Evolutionary conservation across 2,888 invertebrate species (phyloP).

Genomic region (Reticulitermes lucifugus): DNA sequence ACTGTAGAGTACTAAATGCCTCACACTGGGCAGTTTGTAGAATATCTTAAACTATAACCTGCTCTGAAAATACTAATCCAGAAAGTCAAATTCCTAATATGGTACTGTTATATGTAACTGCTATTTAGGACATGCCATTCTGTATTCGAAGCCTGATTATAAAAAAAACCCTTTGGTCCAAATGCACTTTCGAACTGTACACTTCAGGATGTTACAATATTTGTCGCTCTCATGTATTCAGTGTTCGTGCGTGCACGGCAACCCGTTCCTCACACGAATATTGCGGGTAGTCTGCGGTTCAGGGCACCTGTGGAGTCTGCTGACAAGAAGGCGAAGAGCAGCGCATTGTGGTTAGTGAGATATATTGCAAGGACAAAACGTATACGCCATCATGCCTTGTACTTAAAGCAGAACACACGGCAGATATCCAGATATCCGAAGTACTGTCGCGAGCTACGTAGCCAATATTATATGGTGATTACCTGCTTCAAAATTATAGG

Average conservation of each 20-base stretch:
- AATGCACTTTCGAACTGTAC: neutral
- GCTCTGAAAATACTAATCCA: too few relatives aligned
- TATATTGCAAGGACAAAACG: neutral
- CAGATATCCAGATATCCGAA: neutral
- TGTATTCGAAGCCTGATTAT: neutral
- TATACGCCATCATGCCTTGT: neutral
- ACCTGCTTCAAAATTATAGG: neutral
- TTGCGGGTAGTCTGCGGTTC: neutral
- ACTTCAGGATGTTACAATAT: neutral
- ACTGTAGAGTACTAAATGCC: too few relatives aligned
- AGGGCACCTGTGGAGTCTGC: constrained; percentile 5
- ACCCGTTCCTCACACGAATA: constrained; percentile 7
- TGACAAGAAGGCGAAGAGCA: neutral
- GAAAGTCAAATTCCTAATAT: too few relatives aligned
- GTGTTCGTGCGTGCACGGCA: neutral
- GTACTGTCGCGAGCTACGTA: neutral
- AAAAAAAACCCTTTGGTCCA: neutral
- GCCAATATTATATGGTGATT: neutral
- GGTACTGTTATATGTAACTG: too few relatives aligned
- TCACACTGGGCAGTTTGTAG: too few relatives aligned
- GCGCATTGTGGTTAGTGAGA: neutral
- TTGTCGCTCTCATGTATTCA: neutral
- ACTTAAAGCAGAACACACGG: neutral
- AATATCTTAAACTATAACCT: too few relatives aligned
- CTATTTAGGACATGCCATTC: too few relatives aligned